Base-by-base conservation (phyloP, 2,888 invertebrate species). In the Rhodophaea formosa region DNA sequence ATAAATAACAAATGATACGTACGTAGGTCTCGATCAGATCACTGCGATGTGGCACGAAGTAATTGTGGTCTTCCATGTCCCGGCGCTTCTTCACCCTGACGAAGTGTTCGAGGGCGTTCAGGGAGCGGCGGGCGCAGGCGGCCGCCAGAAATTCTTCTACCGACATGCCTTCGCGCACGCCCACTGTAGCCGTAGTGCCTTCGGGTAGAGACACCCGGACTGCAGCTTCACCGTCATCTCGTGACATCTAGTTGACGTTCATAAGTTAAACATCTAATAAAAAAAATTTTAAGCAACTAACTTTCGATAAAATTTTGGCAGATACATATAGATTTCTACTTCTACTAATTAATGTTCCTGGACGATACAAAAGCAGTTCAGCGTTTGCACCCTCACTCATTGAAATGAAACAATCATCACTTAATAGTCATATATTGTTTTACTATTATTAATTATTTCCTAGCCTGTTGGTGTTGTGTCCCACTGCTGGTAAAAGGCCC, bases 21-120 rank as follows among this genome's bases (percentile, higher is more conserved):
- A 98, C 98, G 86, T 98, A 97, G 83, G 97, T 97, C 88, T 98
- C 98, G 76, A 99, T 97, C 78, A 96, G 94, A 89, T 98, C 98
- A 79, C 96, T 96, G 75, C 97, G 95, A 84, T 98, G 97, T 61
- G 98, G 98, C 77, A 98, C 98, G 89, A 97, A 97, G 91, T 97
- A 98, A 91, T 97, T 97, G 86, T 97, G 97, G 88, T 97, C 97
- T 84, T 98, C 98, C 95, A 97, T 97, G 77, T 98, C 98, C 69
- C 96, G 94, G 69, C 98, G 95, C 84, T 98, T 97, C 91, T 97
- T 97, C 68, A 98, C 97, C 70, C 98, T 93, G 59, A 99, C 97
- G 88, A 98, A 99, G 89, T 98, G 98, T 84, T 99, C 98, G 88
- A 97, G 96, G 42, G 98, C 96, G 87, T 97, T 97, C 68, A 99